phyloP scores from a whole-genome alignment of 1,140 invertebrate species.

The Drusus annulatus region DNA sequence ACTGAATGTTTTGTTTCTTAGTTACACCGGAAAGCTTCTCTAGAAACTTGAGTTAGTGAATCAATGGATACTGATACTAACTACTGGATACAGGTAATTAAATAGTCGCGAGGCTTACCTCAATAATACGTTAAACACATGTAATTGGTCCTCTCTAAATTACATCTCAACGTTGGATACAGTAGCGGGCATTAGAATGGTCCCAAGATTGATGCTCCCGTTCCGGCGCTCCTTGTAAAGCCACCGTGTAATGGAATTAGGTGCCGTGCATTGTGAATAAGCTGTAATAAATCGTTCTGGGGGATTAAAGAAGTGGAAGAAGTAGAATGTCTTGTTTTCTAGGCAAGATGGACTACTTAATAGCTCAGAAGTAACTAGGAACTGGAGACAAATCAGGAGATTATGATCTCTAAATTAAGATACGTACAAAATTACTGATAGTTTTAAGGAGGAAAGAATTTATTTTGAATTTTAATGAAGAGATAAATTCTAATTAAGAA shows the following conservation, averaged over 20 bases:
- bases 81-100: conserved; percentile 46
- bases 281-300: conserved; percentile 1
- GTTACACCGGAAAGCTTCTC: not conserved
- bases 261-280: conserved; percentile 11
- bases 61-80: not conserved
- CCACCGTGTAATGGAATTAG: conserved; percentile 29
- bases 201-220: conserved; percentile 11
- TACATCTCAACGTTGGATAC: conserved; percentile 9
- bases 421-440: too few species aligned
- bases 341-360: too few species aligned
- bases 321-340: too few species aligned
- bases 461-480: too few species aligned
- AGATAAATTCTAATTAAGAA: too few species aligned
- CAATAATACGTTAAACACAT: conserved; percentile 53
- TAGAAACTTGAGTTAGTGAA: not conserved
- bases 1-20: too few species aligned
- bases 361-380: too few species aligned
- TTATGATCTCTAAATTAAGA: too few species aligned
- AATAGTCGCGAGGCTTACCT: conserved; percentile 42
- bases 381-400: too few species aligned
- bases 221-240: conserved; percentile 12
- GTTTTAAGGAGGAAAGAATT: too few species aligned
- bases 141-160: conserved; percentile 41
- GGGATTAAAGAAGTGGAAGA: not conserved
- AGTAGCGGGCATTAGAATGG: conserved; percentile 15